Base-by-base conservation (phyloP, 1,140 invertebrate species). In the Drosophila parvula region DNA sequence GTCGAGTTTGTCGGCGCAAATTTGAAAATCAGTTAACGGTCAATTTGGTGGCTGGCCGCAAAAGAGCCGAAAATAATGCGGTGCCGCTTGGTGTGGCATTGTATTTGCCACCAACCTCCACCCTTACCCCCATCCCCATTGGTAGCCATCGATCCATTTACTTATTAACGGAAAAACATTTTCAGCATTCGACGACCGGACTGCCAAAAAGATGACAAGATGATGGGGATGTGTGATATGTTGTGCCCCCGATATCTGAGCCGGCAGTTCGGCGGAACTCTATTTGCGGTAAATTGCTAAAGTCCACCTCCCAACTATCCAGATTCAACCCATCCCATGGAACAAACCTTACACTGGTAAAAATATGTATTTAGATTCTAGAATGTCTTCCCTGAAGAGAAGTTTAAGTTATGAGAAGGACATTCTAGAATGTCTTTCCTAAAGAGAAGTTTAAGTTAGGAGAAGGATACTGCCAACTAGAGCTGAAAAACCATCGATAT, bases 11-110 rank as follows among this genome's bases (percentile, higher is more conserved):
- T 1, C 3, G 73, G 67, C 74, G 77, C 63, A 82, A 86, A 88
- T 88, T 79, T 74, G 76, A 86, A 86, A 88, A 88, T 89, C 83
- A 88, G 83, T 88, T 88, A 88, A 78, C 77, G 83, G 79, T 70
- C 83, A 88, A 88, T 88, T 88, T 79, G 71, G 43, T 83, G 83
- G 79, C 68, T 34, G 1, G 76, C 83, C 83, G 68, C 82, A 86
- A 82, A 81, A 86, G 79, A 75, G 80, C 47, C 60, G 41, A 76
- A 86, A 74, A 82, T 86, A 88, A 88, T 82, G 82, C 62, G 82
- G 79, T 88, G 83, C 74, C 70, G 51, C 68, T 48, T 80, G 83
- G 83, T 86, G 83, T 86, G 83, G 76, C 83, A 86, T 89, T 86
- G 84, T 86, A 22, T 18, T 22, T 11, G 56, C 9, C 48, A 11